phyloP scores from a whole-genome alignment of 2,113 vertebrate species.

The Perca flavescens region DNA sequence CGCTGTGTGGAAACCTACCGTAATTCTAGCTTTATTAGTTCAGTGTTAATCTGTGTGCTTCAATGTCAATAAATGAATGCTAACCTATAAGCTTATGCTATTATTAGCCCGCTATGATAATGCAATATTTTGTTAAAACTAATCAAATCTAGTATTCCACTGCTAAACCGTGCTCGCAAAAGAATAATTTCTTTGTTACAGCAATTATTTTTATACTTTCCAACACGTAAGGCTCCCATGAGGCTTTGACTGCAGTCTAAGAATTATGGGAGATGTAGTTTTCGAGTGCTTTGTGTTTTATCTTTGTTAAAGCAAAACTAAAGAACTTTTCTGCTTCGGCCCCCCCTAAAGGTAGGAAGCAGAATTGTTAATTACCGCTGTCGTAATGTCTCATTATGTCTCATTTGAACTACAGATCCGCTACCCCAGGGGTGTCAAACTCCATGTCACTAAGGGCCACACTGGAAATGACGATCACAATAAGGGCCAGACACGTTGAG shows the following conservation, averaged over 20 bases:
- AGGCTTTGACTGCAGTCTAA: not conserved
- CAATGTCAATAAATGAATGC: conserved; percentile 12
- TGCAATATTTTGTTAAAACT: conserved; percentile 34
- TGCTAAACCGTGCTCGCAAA: not conserved
- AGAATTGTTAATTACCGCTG: too few species aligned
- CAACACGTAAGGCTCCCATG: not conserved
- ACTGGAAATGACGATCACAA: too few species aligned
- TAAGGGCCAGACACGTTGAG: too few species aligned
- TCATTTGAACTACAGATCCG: too few species aligned
- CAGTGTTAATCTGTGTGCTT: not conserved
- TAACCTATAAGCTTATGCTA: conserved; percentile 34
- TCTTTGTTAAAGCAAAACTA: too few species aligned
- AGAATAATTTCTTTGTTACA: not conserved
- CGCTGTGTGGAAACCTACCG: too few species aligned
- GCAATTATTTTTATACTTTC: not conserved
- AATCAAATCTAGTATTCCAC: not conserved
- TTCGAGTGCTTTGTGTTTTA: not conserved
- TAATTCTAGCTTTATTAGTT: conserved; percentile 30
- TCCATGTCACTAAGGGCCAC: too few species aligned
- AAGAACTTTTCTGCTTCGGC: too few species aligned
- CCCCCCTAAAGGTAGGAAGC: too few species aligned
- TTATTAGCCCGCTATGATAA: conserved; percentile 26
- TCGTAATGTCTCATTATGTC: too few species aligned
- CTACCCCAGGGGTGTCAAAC: too few species aligned
- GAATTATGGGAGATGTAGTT: conserved; percentile 13